Conservation (phyloP, 2,888 invertebrate genomes). For the Sisyra nigra region DNA sequence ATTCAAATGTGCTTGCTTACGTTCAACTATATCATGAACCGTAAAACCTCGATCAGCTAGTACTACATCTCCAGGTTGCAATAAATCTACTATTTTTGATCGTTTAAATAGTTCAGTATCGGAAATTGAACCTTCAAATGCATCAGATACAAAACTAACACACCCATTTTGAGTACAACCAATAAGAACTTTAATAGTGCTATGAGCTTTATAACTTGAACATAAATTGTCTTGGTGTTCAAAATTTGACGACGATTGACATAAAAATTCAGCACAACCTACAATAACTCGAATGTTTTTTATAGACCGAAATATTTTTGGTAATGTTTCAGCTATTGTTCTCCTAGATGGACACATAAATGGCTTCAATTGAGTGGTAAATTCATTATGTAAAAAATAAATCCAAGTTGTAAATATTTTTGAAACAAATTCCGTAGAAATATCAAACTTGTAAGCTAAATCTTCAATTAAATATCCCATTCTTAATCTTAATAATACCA, state of each 20-base stretch:
- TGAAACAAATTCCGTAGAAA: constrained; percentile 11
- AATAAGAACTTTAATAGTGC: constrained; percentile 14
- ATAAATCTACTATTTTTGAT: constrained; percentile 11
- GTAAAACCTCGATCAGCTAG: constrained; percentile 15
- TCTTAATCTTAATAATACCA: constrained; percentile 11
- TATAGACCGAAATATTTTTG: constrained; percentile 9
- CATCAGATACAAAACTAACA: constrained; percentile 14
- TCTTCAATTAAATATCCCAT: constrained; percentile 10
- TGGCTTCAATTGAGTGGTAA: constrained; percentile 11
- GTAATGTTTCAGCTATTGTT: constrained; percentile 10
- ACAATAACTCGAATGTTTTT: constrained; percentile 13
- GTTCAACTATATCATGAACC: constrained; percentile 12
- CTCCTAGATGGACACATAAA: constrained; percentile 12
- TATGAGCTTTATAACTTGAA: constrained; percentile 14
- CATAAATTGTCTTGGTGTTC: constrained; percentile 16
- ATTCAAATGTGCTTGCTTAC: constrained; percentile 13
- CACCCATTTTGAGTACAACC: constrained; percentile 13
- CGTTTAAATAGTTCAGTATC: constrained; percentile 12
- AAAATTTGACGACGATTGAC: constrained; percentile 14
- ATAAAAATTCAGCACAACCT: constrained; percentile 15
- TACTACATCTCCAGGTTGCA: constrained; percentile 14
- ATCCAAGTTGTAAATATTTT: constrained; percentile 12
- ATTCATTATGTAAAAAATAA: constrained; percentile 11
- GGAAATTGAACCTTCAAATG: constrained; percentile 14
- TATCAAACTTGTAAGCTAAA: constrained; percentile 11